A percentile compares a stretch with the other conserved stretches of the same genome.
Evolutionary conservation across 23 tunicate genomes (phyloP).

Genomic region (Oikopleura dioica): DNA sequence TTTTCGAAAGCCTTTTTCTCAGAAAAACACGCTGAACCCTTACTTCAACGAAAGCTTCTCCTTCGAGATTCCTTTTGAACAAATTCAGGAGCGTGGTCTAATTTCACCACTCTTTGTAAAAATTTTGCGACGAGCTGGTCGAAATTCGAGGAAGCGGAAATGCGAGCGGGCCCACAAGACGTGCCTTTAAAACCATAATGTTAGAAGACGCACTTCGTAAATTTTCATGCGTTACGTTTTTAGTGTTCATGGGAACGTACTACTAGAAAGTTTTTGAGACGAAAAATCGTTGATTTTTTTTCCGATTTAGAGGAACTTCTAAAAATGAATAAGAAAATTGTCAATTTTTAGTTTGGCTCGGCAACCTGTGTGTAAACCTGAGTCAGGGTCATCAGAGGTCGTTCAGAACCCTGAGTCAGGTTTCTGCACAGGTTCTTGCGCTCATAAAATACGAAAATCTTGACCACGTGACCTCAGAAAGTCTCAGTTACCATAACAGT

Average conservation of each 20-base stretch:
- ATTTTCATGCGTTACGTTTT: no score
- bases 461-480: slow-evolving; percentile 29
- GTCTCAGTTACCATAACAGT: slow-evolving; percentile 64
- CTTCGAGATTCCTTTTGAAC: slow-evolving; percentile 95
- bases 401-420: no score
- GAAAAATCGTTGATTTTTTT: background rate
- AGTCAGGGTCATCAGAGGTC: no score
- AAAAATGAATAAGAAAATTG: background rate
- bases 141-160: no score
- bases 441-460: no score
- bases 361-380: no score
- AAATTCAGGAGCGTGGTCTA: slow-evolving; percentile 40
- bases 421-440: no score
- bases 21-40: slow-evolving; percentile 84
- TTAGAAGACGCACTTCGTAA: no score
- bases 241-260: background rate
- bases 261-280: background rate
- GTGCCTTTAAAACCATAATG: no score
- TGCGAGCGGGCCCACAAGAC: no score
- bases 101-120: background rate
- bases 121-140: background rate
- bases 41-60: slow-evolving; percentile 92
- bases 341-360: no score
- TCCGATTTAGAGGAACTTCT: background rate
- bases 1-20: no score